Base-by-base conservation (phyloP, 2,113 vertebrate species). In the Gymnogyps californianus region DNA sequence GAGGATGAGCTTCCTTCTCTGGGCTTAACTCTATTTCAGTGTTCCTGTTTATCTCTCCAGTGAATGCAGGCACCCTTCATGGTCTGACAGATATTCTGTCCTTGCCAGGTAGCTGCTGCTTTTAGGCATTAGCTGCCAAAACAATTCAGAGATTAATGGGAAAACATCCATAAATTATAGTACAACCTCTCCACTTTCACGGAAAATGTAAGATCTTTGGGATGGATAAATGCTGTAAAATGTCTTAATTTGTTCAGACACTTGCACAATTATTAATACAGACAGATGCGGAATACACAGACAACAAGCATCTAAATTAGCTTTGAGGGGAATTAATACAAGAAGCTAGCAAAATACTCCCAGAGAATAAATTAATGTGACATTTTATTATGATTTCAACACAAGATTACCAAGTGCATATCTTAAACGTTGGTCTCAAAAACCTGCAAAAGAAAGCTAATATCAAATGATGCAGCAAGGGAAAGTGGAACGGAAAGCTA, bases 91-190 rank as follows among this genome's bases (percentile, higher is more conserved):
- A 91, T 93, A 90, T 40, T 87, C 84, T 91, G 86, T 96, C 93
- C 96, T 93, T 97, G 97, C 97, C 96, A 98, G 95, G 97, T 97
- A 96, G 78, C 83, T 96, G 88, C 80, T 96, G 93, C 91, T 96
- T 90, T 97, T 80, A 96, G 96, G 91, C 95, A 91, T 58, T 79
- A 94, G 67, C 88, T 97, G 97, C 94, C 97, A 97, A 96, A 97
- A 93, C 74, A 92, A 87, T 93, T 95, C 65, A 81, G 83, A 92
- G 71, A 88, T 94, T 96, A 96, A 96, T 91, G 86, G 94, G 81
- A 67, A 95, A 97, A 91, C 42, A 75, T 83, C 80, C 90, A 92
- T 92, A 97, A 96, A 96, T 94, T 97, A 90, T 32, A 92, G 85
- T 77, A 67, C 83, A 90, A 59, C 51, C 74, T 97, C 91, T 91